A percentile compares a stretch with the other conserved stretches of the same genome.
Conservation (phyloP, 2,888 invertebrate species). For the Gymnoscelis rufifasciata region DNA sequence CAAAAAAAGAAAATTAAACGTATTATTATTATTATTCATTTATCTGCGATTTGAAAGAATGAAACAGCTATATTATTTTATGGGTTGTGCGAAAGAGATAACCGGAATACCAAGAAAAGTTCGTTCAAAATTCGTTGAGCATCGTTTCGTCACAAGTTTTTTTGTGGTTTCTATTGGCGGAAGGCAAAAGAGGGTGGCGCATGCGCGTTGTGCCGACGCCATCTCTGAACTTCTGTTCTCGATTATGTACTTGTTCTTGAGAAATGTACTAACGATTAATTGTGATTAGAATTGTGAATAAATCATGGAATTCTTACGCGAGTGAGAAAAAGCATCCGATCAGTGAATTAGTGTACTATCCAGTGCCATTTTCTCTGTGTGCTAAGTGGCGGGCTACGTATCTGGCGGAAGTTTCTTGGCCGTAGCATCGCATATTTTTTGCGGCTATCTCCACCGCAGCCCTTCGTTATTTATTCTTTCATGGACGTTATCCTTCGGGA, state of each 20-base stretch:
- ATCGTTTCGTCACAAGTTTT: slow-evolving; percentile 53
- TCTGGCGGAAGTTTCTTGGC: slow-evolving; percentile 73
- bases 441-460: slow-evolving; percentile 59
- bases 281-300: slow-evolving; percentile 53
- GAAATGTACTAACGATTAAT: slow-evolving; percentile 55
- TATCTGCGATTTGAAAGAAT: slow-evolving; percentile 11
- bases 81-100: slow-evolving; percentile 33
- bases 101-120: slow-evolving; percentile 40
- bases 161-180: slow-evolving; percentile 51
- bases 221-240: slow-evolving; percentile 73
- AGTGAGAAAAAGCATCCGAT: slow-evolving; percentile 53
- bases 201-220: slow-evolving; percentile 80
- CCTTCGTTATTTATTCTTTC: slow-evolving; percentile 51
- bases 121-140: slow-evolving; percentile 41
- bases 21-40: too few species aligned
- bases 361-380: slow-evolving; percentile 45
- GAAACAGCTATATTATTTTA: background rate
- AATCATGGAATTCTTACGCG: slow-evolving; percentile 60
- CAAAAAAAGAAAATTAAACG: too few species aligned
- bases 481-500: slow-evolving; percentile 56
- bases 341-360: slow-evolving; percentile 40
- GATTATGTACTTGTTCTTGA: slow-evolving; percentile 61
- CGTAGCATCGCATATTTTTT: slow-evolving; percentile 76
- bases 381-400: slow-evolving; percentile 51
- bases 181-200: slow-evolving; percentile 71